Evolutionary conservation across 2,797 vertebrate genomes (phyloP).

Genomic region (Craterocephalus amniculus): DNA sequence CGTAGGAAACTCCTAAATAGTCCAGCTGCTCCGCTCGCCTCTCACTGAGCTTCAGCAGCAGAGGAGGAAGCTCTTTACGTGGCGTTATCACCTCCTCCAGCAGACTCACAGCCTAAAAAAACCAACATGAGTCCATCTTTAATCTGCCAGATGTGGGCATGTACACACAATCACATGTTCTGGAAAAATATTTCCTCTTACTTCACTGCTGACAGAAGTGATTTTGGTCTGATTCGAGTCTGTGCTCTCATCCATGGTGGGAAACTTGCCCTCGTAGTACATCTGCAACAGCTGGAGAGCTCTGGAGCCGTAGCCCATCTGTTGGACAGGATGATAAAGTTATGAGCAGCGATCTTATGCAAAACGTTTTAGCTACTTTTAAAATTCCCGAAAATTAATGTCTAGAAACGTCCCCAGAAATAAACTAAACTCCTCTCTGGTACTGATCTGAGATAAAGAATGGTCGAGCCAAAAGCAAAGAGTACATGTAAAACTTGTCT

Average conservation of each 20-base stretch:
- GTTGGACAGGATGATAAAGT: slow-evolving; percentile 27
- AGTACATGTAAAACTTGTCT: background rate
- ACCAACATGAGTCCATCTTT: background rate
- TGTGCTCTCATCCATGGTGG: slow-evolving; percentile 88
- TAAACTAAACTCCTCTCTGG: background rate
- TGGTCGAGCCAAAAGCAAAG: background rate
- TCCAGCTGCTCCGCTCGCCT: slow-evolving; percentile 92
- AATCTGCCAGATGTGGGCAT: background rate
- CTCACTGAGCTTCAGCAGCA: slow-evolving; percentile 94
- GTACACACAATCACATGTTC: background rate
- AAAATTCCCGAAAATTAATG: background rate
- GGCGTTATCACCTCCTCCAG: slow-evolving; percentile 93
- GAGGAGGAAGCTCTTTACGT: slow-evolving; percentile 92
- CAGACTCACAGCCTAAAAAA: slow-evolving; percentile 89
- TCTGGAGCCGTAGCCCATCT: slow-evolving; percentile 98
- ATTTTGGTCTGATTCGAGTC: slow-evolving; percentile 82
- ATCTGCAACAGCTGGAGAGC: slow-evolving; percentile 91
- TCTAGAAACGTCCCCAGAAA: background rate
- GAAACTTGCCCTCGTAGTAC: slow-evolving; percentile 96
- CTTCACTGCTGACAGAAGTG: slow-evolving; percentile 91
- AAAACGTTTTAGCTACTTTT: background rate
- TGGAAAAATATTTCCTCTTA: slow-evolving; percentile 60
- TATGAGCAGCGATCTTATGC: background rate
- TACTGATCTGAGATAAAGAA: background rate
- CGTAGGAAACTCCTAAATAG: slow-evolving; percentile 96